phyloP scores from a whole-genome alignment of 2,888 invertebrate species.

The Zeuzera pyrina region DNA sequence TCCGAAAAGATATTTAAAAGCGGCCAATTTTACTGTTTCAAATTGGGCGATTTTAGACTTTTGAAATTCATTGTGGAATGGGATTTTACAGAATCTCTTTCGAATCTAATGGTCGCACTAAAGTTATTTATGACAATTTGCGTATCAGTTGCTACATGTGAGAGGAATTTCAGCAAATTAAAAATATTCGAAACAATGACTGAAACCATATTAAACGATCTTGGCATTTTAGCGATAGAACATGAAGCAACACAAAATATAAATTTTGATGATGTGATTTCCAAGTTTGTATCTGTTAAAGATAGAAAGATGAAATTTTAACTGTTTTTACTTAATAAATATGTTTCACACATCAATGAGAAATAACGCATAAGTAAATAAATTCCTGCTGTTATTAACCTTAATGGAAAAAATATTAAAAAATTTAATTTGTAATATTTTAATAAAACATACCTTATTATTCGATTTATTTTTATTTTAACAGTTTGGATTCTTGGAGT shows the following conservation, averaged over 20 bases:
- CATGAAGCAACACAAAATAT: conserved; percentile 2
- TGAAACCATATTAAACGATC: neutral
- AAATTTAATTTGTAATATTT: too few relatives aligned
- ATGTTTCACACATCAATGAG: too few relatives aligned
- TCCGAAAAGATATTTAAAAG: conserved; percentile 3
- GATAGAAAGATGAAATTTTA: conserved; percentile 1
- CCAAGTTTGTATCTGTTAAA: conserved; percentile 3
- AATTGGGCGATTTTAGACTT: conserved; percentile 1
- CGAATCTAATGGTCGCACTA: conserved; percentile 7
- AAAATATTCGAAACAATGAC: neutral
- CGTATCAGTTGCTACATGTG: conserved; percentile 1
- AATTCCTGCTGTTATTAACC: too few relatives aligned
- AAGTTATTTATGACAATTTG: conserved; percentile 3
- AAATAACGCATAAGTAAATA: too few relatives aligned
- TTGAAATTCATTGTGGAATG: conserved; percentile 7
- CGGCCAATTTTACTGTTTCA: conserved; percentile 3
- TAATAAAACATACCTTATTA: neutral
- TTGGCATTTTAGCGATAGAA: conserved; percentile 1
- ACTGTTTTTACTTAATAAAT: neutral
- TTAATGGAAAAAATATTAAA: too few relatives aligned
- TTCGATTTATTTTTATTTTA: neutral
- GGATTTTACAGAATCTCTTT: conserved; percentile 10
- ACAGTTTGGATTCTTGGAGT: neutral
- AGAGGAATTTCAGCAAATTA: conserved; percentile 2
- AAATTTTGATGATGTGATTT: conserved; percentile 3